Conservation (phyloP, 2,888 invertebrate species). For the Ganaspis brasiliensis region DNA sequence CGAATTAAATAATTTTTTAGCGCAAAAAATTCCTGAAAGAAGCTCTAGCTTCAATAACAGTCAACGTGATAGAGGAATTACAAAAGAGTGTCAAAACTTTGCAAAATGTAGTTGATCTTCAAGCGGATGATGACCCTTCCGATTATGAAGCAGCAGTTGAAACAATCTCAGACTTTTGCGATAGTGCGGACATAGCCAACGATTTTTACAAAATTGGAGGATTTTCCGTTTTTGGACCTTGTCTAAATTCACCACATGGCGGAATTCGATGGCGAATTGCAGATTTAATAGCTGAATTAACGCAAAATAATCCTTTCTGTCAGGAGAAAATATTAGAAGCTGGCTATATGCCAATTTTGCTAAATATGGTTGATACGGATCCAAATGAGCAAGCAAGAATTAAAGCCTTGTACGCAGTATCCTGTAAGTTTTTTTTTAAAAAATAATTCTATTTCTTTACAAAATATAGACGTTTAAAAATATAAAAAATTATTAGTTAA, state of each 20-base stretch:
- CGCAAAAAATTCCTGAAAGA: slow-evolving; percentile 87
- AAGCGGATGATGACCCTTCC: slow-evolving; percentile 82
- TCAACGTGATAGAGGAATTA: slow-evolving; percentile 87
- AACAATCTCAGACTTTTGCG: slow-evolving; percentile 86
- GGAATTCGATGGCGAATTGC: slow-evolving; percentile 85
- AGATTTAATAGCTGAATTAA: slow-evolving; percentile 88
- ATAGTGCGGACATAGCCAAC: slow-evolving; percentile 90
- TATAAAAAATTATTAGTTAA: too few species aligned
- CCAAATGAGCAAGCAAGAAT: slow-evolving; percentile 82
- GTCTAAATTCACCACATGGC: slow-evolving; percentile 84
- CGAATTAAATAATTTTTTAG: slow-evolving; percentile 80
- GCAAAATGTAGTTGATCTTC: slow-evolving; percentile 81
- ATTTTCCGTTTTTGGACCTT: slow-evolving; percentile 86
- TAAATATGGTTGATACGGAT: slow-evolving; percentile 84
- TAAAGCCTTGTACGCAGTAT: slow-evolving; percentile 90
- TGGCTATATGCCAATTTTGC: slow-evolving; percentile 85
- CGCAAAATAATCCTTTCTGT: slow-evolving; percentile 93
- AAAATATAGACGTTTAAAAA: too few species aligned
- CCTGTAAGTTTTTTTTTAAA: slow-evolving; percentile 89
- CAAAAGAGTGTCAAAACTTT: slow-evolving; percentile 84
- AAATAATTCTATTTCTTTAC: too few species aligned
- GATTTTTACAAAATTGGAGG: slow-evolving; percentile 94
- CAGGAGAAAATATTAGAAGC: slow-evolving; percentile 87
- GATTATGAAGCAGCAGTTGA: slow-evolving; percentile 86
- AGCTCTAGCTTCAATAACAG: slow-evolving; percentile 86